Evolutionary conservation across 92 coral and sea anemone genomes (phyloP), one percentile per base, ranked within the genome.

Genomic region (Porites lobata): DNA sequence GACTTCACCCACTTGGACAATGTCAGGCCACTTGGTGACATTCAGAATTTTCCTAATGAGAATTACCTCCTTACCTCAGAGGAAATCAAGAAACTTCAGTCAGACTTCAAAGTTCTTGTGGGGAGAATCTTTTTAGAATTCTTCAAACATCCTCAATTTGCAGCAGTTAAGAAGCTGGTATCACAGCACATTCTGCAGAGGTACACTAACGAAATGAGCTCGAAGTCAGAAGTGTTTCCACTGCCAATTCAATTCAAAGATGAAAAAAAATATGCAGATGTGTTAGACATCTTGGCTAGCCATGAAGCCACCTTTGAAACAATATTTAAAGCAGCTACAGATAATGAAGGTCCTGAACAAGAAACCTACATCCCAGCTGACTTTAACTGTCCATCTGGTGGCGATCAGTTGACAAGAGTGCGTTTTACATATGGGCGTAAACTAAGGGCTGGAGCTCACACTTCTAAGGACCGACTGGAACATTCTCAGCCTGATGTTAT

Each of bases 251-350:
- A 50, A 50, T 75, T 75, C 53, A 75, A 51, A 21, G 79, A 75
- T 75, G 65, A 75, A 21, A 75, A 75, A 19, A 38, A 43, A 9
- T 73, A 84, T 75, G 21, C 54, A 38, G 88, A 85, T 63, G 83
- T 85, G 68, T 83, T 85, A 8, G 89, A 85, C 52, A 76, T 85
- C 75, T 32, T 85, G 75, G 89, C 67, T 15, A 21, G 47, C 72
- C 63, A 57, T 76, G 89, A 85, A 75, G 70, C 54, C 21, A 22
- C 57, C 0, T 72, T 85, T 47, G 83, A 85, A 62, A 43, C 38
- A 22, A 85, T 75, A 51, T 75, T 52, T 29, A 75, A 75, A 52
- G 79, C 59, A 18, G 79, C 64, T 64, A 75, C 17, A 6, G 47
- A 38, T 38, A 38, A 38, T n/a, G 72, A 68, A n/a, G 72, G 72